Conservation (phyloP, 2,797 vertebrate genomes). For the Gallirallus australis region DNA sequence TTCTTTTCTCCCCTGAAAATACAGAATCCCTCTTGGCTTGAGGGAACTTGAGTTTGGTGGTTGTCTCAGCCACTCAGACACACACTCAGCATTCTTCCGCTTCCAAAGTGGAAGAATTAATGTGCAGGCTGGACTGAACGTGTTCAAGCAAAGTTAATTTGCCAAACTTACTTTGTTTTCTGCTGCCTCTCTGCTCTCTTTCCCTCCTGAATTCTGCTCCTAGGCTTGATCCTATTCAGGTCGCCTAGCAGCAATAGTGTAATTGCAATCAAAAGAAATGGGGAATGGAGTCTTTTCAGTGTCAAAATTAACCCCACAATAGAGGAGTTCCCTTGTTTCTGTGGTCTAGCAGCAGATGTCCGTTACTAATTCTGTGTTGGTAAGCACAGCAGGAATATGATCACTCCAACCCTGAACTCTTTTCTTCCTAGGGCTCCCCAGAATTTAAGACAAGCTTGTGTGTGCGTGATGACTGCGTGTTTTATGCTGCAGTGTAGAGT, state of each 20-base stretch:
- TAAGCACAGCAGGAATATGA: neutral
- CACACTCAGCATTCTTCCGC: neutral
- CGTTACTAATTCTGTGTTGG: neutral
- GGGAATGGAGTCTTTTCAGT: neutral
- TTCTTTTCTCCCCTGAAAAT: neutral
- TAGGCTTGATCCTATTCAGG: neutral
- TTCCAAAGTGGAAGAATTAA: neutral
- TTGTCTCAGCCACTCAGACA: neutral
- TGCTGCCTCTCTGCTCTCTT: neutral
- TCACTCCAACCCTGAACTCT: neutral
- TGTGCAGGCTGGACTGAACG: neutral
- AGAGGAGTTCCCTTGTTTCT: neutral
- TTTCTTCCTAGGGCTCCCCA: neutral
- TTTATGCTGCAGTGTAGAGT: neutral
- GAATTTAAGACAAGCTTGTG: neutral
- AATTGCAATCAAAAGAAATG: neutral
- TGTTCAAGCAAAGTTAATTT: neutral
- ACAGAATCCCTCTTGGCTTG: neutral
- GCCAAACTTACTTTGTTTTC: neutral
- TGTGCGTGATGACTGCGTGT: rapidly evolving
- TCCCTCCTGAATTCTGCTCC: neutral
- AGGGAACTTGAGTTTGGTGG: neutral
- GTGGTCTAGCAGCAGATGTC: neutral
- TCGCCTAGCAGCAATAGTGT: neutral
- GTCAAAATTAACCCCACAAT: neutral